Base-by-base conservation (phyloP, 2,113 vertebrate species). In the Trachemys scripta region DNA sequence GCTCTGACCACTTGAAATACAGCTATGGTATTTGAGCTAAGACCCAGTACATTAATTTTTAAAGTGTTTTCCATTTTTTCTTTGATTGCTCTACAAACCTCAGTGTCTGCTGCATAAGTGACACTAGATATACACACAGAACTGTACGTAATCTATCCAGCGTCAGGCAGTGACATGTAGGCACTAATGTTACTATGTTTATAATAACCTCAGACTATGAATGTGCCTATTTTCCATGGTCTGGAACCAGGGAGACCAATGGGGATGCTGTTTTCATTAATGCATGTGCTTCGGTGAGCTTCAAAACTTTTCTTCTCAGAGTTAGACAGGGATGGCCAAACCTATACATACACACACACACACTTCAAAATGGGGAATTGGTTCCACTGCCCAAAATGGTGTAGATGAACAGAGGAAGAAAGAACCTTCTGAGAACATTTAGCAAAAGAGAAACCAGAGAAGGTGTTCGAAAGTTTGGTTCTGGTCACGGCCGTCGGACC, bases 81-180 rank as follows among this genome's bases (percentile, higher is more conserved):
- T 27, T 24, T 1, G 11, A 59, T 38, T 49, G 49, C 38, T 56
- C 38, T 47, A 11, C 57, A 49, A 51, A 89, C 35, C 82, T 93
- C 38, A 84, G 57, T 78, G 88, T 49, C 88, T 82, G 49, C 8
- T 47, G 75, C 47, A 20, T 8, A 5, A 56, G 1, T 3, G 80
- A 24, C 88, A 62, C 20, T 89, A 78, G 24, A 12, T 78, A 1
- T 47, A 56, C 5, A 0, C 6, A 42, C 29, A 65, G 10, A 0
- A 38, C 22, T 90, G 14, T 2, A 22, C 22, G 19, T 9, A 3
- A 12, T 45, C 10, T 92, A 42, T 2, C 27, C 87, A 62, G 8
- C 72, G 47, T 27, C 47, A 5, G 5, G 25, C 47, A 16, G 29
- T 76, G 35, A 11, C 53, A 22, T 56, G n/a, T 59, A 1, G 1